Evolutionary conservation across 1,140 invertebrate genomes (phyloP).

Genomic region (Drosophila jambulina): DNA sequence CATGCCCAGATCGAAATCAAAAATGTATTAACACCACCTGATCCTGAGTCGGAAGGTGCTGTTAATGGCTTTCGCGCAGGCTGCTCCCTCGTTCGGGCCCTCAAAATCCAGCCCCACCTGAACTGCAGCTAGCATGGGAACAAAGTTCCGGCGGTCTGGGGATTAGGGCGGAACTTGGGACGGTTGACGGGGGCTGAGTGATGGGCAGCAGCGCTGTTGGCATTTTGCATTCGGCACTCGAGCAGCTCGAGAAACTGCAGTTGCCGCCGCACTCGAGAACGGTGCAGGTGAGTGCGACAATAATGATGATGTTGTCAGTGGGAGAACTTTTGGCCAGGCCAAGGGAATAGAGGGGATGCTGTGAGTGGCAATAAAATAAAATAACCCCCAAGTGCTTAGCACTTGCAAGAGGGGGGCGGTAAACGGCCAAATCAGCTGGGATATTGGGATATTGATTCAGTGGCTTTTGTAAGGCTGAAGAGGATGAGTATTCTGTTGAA

Average conservation of each 20-base stretch:
- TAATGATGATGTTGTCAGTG: constrained; percentile 59
- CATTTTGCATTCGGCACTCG: constrained; percentile 69
- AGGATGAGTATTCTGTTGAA: not conserved
- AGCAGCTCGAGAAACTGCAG: constrained; percentile 56
- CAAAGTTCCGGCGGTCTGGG: not conserved
- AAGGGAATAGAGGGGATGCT: not conserved
- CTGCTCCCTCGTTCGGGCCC: not conserved
- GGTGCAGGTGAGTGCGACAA: constrained; percentile 63
- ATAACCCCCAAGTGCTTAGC: constrained; percentile 32
- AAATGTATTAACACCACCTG: constrained; percentile 9
- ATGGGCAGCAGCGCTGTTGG: constrained; percentile 34
- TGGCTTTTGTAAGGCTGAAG: constrained; percentile 24
- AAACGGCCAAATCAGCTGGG: not conserved
- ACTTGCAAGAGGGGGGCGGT: not conserved
- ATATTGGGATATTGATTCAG: constrained; percentile 22
- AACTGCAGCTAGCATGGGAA: not conserved
- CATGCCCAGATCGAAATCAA: constrained; percentile 1
- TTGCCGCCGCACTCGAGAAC: constrained; percentile 56
- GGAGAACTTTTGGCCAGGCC: constrained; percentile 21
- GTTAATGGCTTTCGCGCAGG: not conserved
- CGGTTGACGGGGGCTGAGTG: not conserved
- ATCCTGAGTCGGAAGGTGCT: constrained; percentile 1
- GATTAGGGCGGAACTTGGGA: not conserved
- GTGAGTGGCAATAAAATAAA: constrained; percentile 35
- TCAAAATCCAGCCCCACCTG: not conserved